Evolutionary conservation across 2,888 invertebrate genomes (phyloP), one percentile per base, ranked within the genome.

Genomic region (Drosophila phalerata): DNA sequence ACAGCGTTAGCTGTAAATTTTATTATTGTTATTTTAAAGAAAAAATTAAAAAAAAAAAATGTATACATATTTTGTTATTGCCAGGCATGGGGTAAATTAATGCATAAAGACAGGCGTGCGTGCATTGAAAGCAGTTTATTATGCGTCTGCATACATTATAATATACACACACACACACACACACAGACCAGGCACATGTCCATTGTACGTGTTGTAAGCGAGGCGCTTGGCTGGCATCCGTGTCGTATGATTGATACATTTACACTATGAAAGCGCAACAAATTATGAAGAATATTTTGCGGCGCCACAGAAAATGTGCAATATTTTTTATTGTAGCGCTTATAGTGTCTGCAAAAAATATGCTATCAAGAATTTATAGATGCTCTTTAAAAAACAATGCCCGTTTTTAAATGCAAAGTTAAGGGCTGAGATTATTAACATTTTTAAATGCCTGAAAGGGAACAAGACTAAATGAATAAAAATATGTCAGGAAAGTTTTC

Each of bases 171-270:
- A 61, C 37, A 32, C 45, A 53, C 8, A 38, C 43, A 5, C 40
- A 58, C 11, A n/a, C 28, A 48, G 4, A 40, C 34, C n/a, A 19
- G n/a, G n/a, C 34, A 40, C n/a, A 17, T 28, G 28, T 2, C 30
- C 30, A 15, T 17, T 19, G 48, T 42, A 57, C 52, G 56, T 63
- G 63, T 42, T 69, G 45, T 45, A 28, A 69, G 73, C 69, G 43
- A 30, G 15, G 30, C 37, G 56, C 55, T 70, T 67, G 68, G 22
- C 43, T 57, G 68, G 73, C 85, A 47, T 40, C 62, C 71, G 30
- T 72, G 63, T 67, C 85, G 72, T 72, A 87, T 84, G 84, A 84
- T 87, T 84, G 84, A 84, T 84, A 76, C 82, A 82, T 85, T 78
- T 80, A 67, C 78, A 73, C 80, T 70, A 72, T 84, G 71, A 73